Conservation (phyloP, 2,888 invertebrate species). For the Pollenia amentaria region DNA sequence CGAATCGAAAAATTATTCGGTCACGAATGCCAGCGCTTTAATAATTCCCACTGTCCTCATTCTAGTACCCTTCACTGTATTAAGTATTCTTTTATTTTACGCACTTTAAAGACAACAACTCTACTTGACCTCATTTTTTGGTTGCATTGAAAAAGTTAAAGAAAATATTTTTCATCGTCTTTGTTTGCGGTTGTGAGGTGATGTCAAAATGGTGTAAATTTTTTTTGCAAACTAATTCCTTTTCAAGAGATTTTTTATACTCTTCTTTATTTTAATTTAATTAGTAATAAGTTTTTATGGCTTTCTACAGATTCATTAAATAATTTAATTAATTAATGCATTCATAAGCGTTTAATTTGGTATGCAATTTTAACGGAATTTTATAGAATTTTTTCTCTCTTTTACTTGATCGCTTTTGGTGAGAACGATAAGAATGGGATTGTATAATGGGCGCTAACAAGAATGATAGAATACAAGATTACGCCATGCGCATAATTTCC, state of each 20-base stretch:
- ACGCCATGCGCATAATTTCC: too few relatives aligned
- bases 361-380: slow-evolving; percentile 66
- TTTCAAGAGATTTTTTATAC: slow-evolving; percentile 57
- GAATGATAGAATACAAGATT: too few relatives aligned
- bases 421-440: background rate
- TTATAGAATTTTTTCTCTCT: slow-evolving; percentile 1
- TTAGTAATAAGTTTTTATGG: slow-evolving; percentile 35
- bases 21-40: too few relatives aligned
- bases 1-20: too few relatives aligned
- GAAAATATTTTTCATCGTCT: slow-evolving; percentile 12
- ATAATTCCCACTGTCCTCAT: background rate
- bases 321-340: slow-evolving; percentile 69
- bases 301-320: slow-evolving; percentile 51
- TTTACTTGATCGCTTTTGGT: background rate
- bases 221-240: background rate
- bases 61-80: slow-evolving; percentile 16
- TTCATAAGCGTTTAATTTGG: slow-evolving; percentile 73
- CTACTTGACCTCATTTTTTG: slow-evolving; percentile 46
- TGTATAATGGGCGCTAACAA: background rate
- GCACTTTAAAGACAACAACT: slow-evolving; percentile 5
- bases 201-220: slow-evolving; percentile 1
- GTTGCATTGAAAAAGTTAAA: slow-evolving; percentile 7
- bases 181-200: slow-evolving; percentile 32
- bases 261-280: slow-evolving; percentile 51
- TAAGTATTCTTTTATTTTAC: background rate